A percentile compares a stretch with the other conserved stretches of the same genome.
Evolutionary conservation across 1,140 invertebrate species (phyloP).

Genomic region (Notospermus geniculatus): DNA sequence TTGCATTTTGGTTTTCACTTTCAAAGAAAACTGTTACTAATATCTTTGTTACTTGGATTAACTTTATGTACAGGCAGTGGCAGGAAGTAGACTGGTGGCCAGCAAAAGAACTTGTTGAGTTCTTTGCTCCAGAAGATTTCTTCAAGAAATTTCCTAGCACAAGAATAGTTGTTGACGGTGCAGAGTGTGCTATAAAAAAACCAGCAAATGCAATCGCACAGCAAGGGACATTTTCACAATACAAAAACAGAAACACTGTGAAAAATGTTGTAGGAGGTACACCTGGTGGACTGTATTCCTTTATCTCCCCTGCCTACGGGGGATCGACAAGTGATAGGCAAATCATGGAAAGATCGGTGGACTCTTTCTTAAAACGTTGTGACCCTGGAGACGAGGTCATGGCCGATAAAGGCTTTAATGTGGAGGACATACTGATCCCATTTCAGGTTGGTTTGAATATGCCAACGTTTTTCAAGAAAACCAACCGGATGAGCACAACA

Average conservation of each 20-base stretch:
- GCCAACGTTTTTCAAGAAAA: constrained; percentile 15
- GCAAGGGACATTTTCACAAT: constrained; percentile 37
- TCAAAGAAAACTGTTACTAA: constrained; percentile 27
- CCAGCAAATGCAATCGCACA: constrained; percentile 28
- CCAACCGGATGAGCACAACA: constrained; percentile 13
- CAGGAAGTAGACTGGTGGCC: constrained; percentile 37
- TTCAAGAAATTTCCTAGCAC: constrained; percentile 32
- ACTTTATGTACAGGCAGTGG: constrained; percentile 34
- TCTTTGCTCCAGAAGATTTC: constrained; percentile 33
- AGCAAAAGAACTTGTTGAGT: constrained; percentile 28
- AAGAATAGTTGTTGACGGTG: constrained; percentile 38
- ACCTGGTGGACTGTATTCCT: constrained; percentile 25
- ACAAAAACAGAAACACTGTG: constrained; percentile 36
- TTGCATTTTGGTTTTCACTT: constrained; percentile 32
- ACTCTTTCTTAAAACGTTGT: constrained; percentile 3
- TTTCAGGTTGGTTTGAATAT: constrained; percentile 13
- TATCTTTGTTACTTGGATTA: constrained; percentile 38
- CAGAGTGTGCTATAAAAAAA: constrained; percentile 34
- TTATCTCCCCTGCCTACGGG: constrained; percentile 16
- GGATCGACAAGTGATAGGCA: constrained; percentile 24
- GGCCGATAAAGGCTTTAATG: constrained; percentile 19
- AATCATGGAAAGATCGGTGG: constrained; percentile 15
- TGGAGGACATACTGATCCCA: constrained; percentile 19
- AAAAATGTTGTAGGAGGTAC: constrained; percentile 26
- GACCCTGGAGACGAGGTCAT: constrained; percentile 12